Base-by-base conservation (phyloP, 2,888 invertebrate genomes). In the Agriotes lineatus region DNA sequence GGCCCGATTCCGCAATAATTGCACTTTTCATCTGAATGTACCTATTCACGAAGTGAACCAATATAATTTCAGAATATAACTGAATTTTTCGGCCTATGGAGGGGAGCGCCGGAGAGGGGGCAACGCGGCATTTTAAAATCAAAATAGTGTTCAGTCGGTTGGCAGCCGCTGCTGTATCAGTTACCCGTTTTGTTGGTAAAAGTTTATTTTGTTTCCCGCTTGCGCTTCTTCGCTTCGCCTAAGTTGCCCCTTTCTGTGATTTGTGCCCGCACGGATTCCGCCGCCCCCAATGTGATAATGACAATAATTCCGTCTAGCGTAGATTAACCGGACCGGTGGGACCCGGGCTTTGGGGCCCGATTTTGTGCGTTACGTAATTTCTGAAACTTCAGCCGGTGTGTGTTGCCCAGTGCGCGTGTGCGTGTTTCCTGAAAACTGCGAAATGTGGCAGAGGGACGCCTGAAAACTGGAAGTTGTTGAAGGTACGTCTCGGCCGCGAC, bases 41-140 rank as follows among this genome's bases (percentile, higher is more conserved):
- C 73, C 66, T 73, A 74, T 74, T 74, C 73, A 71, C 61, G 65
- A 68, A 71, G 65, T 71, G 72, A 75, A 72, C 77, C 77, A 77
- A 77, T 77, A 76, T 77, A 75, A 75, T 76, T 77, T 75, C 76
- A 77, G 76, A 62, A 71, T 76, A 73, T 71, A 72, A 73, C 75
- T 74, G 77, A 76, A 77, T 75, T 75, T 76, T 76, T 74, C 63
- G 75, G 72, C 62, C 56, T 42, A 25, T 56, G 64, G 72, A 62
- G 74, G 62, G 75, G 75, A 75, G 74, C 69, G 69, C 50, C 65
- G 10, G 18, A 48, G 70, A 63, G 70, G 70, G 70, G 70, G 64
- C 20, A 67, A 70, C 61, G 67, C 65, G 67, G 67, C 63, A 60
- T 70, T 70, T 67, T 64, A 70, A 63, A 63, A 59, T 64, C 59